phyloP scores from a whole-genome alignment of 1,140 invertebrate genomes.

The Agraylea sexmaculata region DNA sequence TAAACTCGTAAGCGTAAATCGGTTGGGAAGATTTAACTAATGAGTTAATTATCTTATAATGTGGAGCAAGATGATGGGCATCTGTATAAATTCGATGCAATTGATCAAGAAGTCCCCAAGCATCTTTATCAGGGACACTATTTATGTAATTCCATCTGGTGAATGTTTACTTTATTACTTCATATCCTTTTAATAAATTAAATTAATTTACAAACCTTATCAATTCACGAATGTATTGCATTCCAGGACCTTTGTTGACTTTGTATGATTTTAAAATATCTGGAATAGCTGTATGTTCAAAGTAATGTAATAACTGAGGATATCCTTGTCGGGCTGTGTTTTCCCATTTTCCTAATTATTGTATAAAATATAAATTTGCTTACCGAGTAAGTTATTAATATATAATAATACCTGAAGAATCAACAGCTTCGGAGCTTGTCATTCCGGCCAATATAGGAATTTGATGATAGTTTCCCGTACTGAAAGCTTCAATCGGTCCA shows the following conservation, averaged over 20 bases:
- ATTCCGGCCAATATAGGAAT: slow-evolving; percentile 47
- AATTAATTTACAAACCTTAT: too few relatives aligned
- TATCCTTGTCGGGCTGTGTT: slow-evolving; percentile 39
- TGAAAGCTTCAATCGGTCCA: slow-evolving; percentile 34
- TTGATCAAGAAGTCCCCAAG: slow-evolving; percentile 27
- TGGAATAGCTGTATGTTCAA: slow-evolving; percentile 37
- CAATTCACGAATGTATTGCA: slow-evolving; percentile 26
- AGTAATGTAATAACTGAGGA: slow-evolving; percentile 34
- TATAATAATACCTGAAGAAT: slow-evolving; percentile 35
- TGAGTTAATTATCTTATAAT: slow-evolving; percentile 30
- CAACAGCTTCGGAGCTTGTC: slow-evolving; percentile 46
- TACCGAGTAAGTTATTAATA: neutral
- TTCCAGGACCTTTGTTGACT: slow-evolving; percentile 21
- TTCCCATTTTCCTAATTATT: slow-evolving; percentile 32
- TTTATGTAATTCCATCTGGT: slow-evolving; percentile 31
- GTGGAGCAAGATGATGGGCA: slow-evolving; percentile 34
- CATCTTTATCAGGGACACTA: slow-evolving; percentile 22
- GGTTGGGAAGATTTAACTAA: slow-evolving; percentile 28
- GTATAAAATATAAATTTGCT: slow-evolving; percentile 14
- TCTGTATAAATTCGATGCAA: slow-evolving; percentile 32
- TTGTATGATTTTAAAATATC: slow-evolving; percentile 32
- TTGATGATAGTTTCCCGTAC: slow-evolving; percentile 32
- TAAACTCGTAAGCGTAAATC: slow-evolving; percentile 32
- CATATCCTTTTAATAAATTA: too few relatives aligned
- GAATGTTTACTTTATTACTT: too few relatives aligned